A percentile compares a stretch with the other conserved stretches of the same genome.
phyloP scores from a whole-genome alignment of 2,113 vertebrate genomes.

The Chaetura pelagica region DNA sequence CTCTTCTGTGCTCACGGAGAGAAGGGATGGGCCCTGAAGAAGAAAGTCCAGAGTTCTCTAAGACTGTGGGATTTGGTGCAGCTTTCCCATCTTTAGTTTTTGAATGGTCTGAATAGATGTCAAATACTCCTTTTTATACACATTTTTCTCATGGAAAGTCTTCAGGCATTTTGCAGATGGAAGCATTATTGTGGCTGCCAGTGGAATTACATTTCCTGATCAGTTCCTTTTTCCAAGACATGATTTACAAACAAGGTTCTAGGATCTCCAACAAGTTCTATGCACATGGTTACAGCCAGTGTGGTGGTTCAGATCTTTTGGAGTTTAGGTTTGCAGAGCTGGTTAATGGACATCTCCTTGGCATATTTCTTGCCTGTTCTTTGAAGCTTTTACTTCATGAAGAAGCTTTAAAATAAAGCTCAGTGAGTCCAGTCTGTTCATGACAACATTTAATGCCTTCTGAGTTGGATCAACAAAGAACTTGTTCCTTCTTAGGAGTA shows the following conservation, averaged over 20 bases:
- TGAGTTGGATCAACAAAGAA: background rate
- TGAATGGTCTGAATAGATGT: background rate
- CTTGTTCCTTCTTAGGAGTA: background rate
- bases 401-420: background rate
- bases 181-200: background rate
- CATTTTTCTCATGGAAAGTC: background rate
- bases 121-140: background rate
- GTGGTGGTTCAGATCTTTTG: background rate
- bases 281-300: no score
- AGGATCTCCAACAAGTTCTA: no score
- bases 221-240: background rate
- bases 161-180: background rate
- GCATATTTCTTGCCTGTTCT: background rate
- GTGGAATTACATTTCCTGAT: background rate
- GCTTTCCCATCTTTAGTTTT: background rate
- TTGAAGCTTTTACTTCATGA: background rate
- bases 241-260: background rate
- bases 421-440: background rate
- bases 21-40: background rate
- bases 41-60: background rate
- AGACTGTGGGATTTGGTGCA: background rate
- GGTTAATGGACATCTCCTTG: background rate
- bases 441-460: background rate
- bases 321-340: background rate
- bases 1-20: background rate